phyloP scores from a whole-genome alignment of 2,113 vertebrate species.

The Sigmodon hispidus region DNA sequence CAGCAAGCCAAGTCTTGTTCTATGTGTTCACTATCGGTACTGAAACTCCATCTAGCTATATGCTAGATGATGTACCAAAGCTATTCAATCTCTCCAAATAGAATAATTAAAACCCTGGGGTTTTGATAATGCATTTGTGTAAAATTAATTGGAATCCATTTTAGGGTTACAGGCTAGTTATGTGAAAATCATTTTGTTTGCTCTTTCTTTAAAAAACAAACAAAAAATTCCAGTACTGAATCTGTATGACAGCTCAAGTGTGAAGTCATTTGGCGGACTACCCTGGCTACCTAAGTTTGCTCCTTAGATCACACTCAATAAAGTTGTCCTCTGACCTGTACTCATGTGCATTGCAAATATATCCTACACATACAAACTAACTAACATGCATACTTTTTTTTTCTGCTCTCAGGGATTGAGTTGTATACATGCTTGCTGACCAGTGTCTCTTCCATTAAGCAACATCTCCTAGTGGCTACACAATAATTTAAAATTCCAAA shows the following conservation, averaged over 20 bases:
- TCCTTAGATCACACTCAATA: not conserved
- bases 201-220: not conserved
- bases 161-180: conserved; percentile 51
- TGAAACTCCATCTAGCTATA: conserved; percentile 1
- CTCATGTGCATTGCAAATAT: not conserved
- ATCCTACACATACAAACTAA: not conserved
- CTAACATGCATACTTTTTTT: not conserved
- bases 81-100: not conserved
- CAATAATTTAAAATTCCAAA: not conserved
- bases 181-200: conserved; percentile 10
- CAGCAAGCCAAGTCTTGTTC: not conserved
- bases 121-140: conserved; percentile 5
- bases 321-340: not conserved
- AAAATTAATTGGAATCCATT: conserved; percentile 46
- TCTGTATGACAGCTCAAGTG: too few species aligned
- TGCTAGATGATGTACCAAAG: conserved; percentile 24
- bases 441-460: not conserved
- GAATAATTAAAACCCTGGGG: not conserved
- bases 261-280: not conserved
- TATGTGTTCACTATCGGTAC: not conserved
- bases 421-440: not conserved
- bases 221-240: too few species aligned
- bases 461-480: too few species aligned
- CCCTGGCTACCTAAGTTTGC: not conserved
- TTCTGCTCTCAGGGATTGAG: too few species aligned